These are phyloP conservation scores for Pelosia muscerda DNA, from an alignment of 2,888 invertebrate genomes.

Conservation along the genomic window DNA sequence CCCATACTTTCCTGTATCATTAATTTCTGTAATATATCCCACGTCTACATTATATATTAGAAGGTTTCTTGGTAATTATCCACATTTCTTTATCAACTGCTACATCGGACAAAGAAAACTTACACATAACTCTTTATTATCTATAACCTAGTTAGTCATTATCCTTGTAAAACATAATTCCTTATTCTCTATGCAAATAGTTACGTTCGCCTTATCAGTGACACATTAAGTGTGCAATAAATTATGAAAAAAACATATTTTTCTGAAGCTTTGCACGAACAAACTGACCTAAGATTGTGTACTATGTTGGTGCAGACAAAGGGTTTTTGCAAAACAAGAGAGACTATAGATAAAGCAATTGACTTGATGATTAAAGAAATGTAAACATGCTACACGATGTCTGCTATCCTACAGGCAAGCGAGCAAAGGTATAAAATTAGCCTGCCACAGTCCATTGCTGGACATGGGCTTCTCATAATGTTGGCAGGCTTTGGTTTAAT, in stretches of 20 bases:
- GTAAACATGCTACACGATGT: constrained; percentile 3
- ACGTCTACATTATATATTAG: too few relatives aligned
- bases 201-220: constrained; percentile 50
- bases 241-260: constrained; percentile 38
- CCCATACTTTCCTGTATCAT: too few relatives aligned
- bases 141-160: constrained; percentile 23
- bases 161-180: constrained; percentile 51
- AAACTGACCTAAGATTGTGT: constrained; percentile 50
- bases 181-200: constrained; percentile 47
- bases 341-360: constrained; percentile 3
- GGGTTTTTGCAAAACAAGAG: constrained; percentile 23
- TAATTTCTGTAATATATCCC: too few relatives aligned
- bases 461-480: too few relatives aligned
- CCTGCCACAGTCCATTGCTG: too few relatives aligned
- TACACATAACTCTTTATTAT: constrained; percentile 28
- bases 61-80: background rate
- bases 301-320: constrained; percentile 39
- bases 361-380: constrained; percentile 1
- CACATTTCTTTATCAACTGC: constrained; percentile 8
- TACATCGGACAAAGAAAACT: constrained; percentile 15
- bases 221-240: constrained; percentile 44
- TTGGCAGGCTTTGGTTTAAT: too few relatives aligned
- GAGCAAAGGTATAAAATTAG: background rate
- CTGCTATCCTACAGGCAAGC: background rate
- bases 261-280: constrained; percentile 12